A percentile compares a stretch with the other conserved stretches of the same genome.
These are phyloP conservation scores for Brachionus koreanus DNA, from an alignment of 1,140 invertebrate species.

Conservation along the genomic window DNA sequence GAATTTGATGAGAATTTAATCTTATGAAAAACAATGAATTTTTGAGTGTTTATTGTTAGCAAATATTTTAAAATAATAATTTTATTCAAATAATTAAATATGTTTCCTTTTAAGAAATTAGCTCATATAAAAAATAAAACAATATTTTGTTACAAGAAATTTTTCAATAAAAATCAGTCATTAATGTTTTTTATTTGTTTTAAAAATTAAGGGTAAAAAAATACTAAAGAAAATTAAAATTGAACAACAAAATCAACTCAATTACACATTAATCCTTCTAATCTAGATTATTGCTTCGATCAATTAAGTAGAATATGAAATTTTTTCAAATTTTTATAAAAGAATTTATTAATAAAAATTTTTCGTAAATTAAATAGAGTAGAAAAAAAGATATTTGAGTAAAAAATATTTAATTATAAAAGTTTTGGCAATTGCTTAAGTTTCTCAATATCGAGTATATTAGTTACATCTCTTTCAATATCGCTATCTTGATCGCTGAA, in stretches of 20 bases:
- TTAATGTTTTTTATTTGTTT: background rate
- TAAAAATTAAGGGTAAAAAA: background rate
- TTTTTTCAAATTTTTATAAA: background rate
- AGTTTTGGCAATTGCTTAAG: conserved; percentile 14
- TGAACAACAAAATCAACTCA: background rate
- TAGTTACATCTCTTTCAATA: conserved; percentile 34
- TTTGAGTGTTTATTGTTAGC: no score
- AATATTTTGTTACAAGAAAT: background rate
- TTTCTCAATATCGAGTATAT: conserved; percentile 17
- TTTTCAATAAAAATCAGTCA: background rate
- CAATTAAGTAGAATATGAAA: background rate
- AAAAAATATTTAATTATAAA: background rate
- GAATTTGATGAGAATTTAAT: no score
- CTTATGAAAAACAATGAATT: no score
- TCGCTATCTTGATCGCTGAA: conserved; percentile 38
- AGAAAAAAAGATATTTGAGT: background rate
- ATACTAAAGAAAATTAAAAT: background rate
- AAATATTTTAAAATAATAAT: background rate
- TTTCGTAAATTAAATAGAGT: background rate
- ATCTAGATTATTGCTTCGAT: background rate
- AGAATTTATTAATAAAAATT: background rate
- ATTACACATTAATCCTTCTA: background rate
- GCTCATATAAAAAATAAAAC: background rate
- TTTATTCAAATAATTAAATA: background rate
- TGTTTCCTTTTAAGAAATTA: background rate